Percentiles rank a stretch among this genome's conserved stretches.
phyloP scores from a whole-genome alignment of 2,888 invertebrate genomes.

The Congeria kusceri region DNA sequence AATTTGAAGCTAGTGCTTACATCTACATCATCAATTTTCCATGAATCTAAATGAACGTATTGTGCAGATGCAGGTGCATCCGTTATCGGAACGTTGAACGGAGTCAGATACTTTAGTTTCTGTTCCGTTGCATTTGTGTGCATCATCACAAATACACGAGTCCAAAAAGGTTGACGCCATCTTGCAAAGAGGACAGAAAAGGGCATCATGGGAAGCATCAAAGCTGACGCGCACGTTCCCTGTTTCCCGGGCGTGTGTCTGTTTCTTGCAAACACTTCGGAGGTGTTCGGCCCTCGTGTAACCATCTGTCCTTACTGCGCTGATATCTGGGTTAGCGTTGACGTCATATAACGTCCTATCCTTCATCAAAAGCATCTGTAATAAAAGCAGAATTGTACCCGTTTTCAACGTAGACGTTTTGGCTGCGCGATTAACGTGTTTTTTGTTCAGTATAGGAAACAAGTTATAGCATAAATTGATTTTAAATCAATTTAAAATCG shows the following conservation, averaged over 20 bases:
- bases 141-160: no score
- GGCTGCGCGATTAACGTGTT: no score
- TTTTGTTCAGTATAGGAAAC: no score
- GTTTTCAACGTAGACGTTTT: no score
- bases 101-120: no score
- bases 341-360: no score
- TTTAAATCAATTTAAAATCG: no score
- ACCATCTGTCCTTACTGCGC: background rate
- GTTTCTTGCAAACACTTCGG: background rate
- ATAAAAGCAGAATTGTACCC: no score
- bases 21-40: background rate
- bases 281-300: slow-evolving; percentile 19
- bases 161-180: slow-evolving; percentile 49
- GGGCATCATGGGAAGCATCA: background rate
- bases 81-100: slow-evolving; percentile 36
- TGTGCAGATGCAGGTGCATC: slow-evolving; percentile 28
- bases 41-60: background rate
- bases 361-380: no score
- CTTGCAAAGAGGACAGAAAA: slow-evolving; percentile 52
- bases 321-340: no score
- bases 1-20: slow-evolving; percentile 27
- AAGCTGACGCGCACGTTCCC: slow-evolving; percentile 32
- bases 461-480: no score
- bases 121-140: no score
- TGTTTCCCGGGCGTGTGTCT: background rate